Conservation (phyloP, 2,797 vertebrate species). For the Aeoliscus strigatus region DNA sequence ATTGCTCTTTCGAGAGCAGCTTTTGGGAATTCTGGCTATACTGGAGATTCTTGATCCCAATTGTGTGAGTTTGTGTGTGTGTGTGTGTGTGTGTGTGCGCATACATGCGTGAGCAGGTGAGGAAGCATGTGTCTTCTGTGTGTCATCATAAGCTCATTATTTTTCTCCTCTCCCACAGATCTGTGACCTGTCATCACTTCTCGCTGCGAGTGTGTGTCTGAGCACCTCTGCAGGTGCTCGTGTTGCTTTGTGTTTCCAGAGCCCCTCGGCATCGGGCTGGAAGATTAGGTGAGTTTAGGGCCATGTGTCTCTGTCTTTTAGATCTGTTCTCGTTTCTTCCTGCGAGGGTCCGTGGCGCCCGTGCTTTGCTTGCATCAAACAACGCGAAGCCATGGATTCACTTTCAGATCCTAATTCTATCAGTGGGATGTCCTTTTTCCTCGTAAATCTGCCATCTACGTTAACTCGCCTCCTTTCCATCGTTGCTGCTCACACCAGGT, state of each 20-base stretch:
- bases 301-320: constrained; percentile 45
- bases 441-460: too few relatives aligned
- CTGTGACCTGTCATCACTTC: constrained; percentile 74
- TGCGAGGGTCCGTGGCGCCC: constrained; percentile 15
- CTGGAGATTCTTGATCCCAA: constrained; percentile 58
- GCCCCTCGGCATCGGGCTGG: constrained; percentile 31
- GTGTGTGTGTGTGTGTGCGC: background rate
- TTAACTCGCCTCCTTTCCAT: too few relatives aligned
- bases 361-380: constrained; percentile 30
- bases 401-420: constrained; percentile 31
- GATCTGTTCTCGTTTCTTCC: constrained; percentile 35
- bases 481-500: too few relatives aligned
- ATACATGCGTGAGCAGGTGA: constrained; percentile 23
- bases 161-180: constrained; percentile 82
- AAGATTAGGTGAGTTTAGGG: constrained; percentile 62
- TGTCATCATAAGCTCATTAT: constrained; percentile 73
- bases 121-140: constrained; percentile 52
- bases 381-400: constrained; percentile 24
- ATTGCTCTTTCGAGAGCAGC: constrained; percentile 51
- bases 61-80: constrained; percentile 34
- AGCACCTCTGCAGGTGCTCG: constrained; percentile 12
- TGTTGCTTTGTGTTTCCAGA: constrained; percentile 53
- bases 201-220: constrained; percentile 35
- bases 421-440: too few relatives aligned
- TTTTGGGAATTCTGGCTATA: constrained; percentile 51